Conservation (phyloP, 2,113 vertebrate species). For the Lonchura striata region DNA sequence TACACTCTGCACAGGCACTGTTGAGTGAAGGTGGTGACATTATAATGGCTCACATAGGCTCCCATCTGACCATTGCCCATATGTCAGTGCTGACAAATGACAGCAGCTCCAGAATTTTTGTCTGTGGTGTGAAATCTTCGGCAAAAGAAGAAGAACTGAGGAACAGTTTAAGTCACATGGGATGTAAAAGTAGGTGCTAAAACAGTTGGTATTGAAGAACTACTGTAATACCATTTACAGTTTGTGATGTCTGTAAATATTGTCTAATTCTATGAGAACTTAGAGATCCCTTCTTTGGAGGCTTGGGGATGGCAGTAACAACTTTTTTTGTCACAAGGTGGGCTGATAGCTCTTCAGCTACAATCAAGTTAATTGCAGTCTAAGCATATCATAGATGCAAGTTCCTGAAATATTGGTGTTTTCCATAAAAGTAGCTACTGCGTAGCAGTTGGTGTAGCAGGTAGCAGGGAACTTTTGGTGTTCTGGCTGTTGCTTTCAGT, state of each 20-base stretch:
- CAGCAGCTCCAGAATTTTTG: slow-evolving; percentile 70
- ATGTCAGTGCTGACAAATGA: slow-evolving; percentile 72
- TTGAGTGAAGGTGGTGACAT: slow-evolving; percentile 77
- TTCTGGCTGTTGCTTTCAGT: background rate
- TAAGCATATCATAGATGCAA: background rate
- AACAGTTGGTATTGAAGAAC: background rate
- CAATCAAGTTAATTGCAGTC: background rate
- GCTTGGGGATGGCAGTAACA: background rate
- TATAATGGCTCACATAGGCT: slow-evolving; percentile 80
- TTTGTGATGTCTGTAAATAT: background rate
- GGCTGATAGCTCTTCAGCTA: background rate
- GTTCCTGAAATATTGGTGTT: background rate
- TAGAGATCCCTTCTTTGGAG: background rate
- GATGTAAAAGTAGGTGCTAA: slow-evolving; percentile 83
- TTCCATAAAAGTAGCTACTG: background rate
- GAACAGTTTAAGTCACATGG: slow-evolving; percentile 73
- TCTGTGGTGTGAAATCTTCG: slow-evolving; percentile 76
- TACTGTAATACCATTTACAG: background rate
- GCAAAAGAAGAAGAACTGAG: slow-evolving; percentile 74
- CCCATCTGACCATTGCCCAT: slow-evolving; percentile 82
- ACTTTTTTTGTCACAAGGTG: background rate
- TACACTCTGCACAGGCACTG: slow-evolving; percentile 75
- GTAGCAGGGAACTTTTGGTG: background rate
- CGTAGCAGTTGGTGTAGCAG: background rate
- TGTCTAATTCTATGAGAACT: background rate